These are phyloP conservation scores for Aldrovandia affinis DNA, from an alignment of 2,797 vertebrate genomes.

Conservation along the genomic window DNA sequence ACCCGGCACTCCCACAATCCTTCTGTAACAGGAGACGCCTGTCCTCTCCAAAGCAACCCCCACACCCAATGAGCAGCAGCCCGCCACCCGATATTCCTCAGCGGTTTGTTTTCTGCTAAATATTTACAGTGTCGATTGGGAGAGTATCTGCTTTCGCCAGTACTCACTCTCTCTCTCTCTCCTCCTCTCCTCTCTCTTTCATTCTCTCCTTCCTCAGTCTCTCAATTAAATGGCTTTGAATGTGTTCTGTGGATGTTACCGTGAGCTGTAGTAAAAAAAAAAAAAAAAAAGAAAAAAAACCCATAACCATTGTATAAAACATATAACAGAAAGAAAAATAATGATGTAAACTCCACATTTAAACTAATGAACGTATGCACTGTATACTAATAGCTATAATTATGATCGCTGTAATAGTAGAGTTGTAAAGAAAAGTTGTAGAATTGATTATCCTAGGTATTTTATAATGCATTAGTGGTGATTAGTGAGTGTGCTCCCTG, in stretches of 20 bases:
- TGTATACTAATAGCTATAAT: neutral
- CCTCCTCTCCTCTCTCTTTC: too few species aligned
- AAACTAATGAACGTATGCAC: neutral
- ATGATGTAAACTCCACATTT: too few species aligned
- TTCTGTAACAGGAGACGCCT: slow-evolving; percentile 31
- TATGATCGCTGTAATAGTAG: neutral
- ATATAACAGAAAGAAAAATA: too few species aligned
- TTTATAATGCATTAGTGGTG: neutral
- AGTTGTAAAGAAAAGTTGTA: neutral
- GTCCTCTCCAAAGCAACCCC: slow-evolving; percentile 5
- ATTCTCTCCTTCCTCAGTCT: neutral
- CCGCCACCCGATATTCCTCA: slow-evolving; percentile 40
- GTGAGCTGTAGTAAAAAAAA: neutral
- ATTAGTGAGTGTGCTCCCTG: neutral
- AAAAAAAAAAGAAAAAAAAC: neutral
- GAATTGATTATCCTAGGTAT: neutral
- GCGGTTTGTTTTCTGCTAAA: slow-evolving; percentile 44
- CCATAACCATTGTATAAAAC: too few species aligned
- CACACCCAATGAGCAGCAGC: slow-evolving; percentile 27
- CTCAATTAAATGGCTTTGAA: too few species aligned
- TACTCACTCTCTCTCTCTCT: slow-evolving; percentile 23
- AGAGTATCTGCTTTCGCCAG: slow-evolving; percentile 43
- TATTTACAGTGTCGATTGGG: slow-evolving; percentile 35
- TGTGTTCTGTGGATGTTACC: neutral
- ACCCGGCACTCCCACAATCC: slow-evolving; percentile 29